Base-by-base conservation (phyloP, 2,888 invertebrate genomes). In the Omphaloscelis lunosa region DNA sequence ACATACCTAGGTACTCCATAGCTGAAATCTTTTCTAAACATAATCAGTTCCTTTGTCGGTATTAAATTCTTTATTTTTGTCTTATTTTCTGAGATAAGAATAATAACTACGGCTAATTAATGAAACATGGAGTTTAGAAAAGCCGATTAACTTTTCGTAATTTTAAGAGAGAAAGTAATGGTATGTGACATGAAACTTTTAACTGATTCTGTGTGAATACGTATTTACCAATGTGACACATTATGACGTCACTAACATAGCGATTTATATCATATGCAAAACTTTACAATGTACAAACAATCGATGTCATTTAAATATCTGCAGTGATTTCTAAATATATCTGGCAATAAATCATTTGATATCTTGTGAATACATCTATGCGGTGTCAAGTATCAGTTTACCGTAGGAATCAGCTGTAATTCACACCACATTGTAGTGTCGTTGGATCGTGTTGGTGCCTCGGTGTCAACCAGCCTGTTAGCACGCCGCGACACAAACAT, bases 311-410 rank as follows among this genome's bases (percentile, higher is more conserved):
- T 68, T 79, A 85, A 84, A 85, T 86, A 85, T 84, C 80, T 83
- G 82, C 80, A 75, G 66, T 80, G 85, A 88, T 89, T 89, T 87
- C 74, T 86, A 89, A 87, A 88, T 86, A 88, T 90, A 90, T 89
- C 88, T 82, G 75, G 88, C 88, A 90, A 94, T 94, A 93, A 93
- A 95, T 95, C 93, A 94, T 93, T 91, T 91, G 92, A 94, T 95
- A 95, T 94, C 94, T 92, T 87, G 89, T 91, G 89, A 92, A 90
- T 90, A 90, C 89, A 90, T 90, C 88, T 90, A 87, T 83, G 83
- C 82, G 82, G 90, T 91, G 91, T 93, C 91, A 92, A 91, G 92
- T 93, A 91, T 95, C 92, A 90, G 92, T 94, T 95, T 95, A 92
- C 93, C 78, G 88, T 92, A 92, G 87, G 87, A 90, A 94, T 95